Evolutionary conservation across 2,888 invertebrate genomes (phyloP), one percentile per base, ranked within the genome.

Genomic region (Cryptocheilus praepositus): DNA sequence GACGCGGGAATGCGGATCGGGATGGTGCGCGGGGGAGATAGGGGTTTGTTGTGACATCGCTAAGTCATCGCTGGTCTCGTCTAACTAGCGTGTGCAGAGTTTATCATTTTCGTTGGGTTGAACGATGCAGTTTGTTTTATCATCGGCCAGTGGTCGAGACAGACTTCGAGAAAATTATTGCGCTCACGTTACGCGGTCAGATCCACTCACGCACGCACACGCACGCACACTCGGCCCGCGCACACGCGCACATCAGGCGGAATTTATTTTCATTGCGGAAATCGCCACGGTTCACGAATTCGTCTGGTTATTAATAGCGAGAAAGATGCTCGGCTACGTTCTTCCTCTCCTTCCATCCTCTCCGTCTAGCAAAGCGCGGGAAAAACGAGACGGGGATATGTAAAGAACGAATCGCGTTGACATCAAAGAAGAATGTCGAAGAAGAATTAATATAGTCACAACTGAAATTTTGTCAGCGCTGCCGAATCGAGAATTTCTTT

Each of bases 231-330:
- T n/a, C n/a, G n/a, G n/a, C n/a, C n/a, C n/a, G n/a, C 54, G 5
- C 13, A 25, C 45, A 28, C 22, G 28, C 61, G 62, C 21, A 18
- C 62, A 18, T 21, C 44, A 45, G 61, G 28, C 56, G 44, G 61
- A 64, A 77, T 81, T 81, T 81, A 75, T 80, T 80, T 77, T 79
- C 72, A 76, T 79, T 72, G 73, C 72, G 65, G 67, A 79, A 80
- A 75, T 80, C 71, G 64, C 71, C 52, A 55, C 71, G 75, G 74
- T 77, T 75, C 67, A 64, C 43, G 57, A 59, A 67, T 62, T 67
- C 76, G 43, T 69, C 64, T 65, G 72, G 70, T 67, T 76, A 77
- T 77, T 77, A 76, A 77, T 77, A 77, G 76, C 49, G 61, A 8
- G 60, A 44, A 74, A 63, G 61, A 74, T 76, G 68, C 62, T 67